These are phyloP conservation scores for Calameuta idolon DNA, from an alignment of 2,888 invertebrate genomes.

Conservation along the genomic window DNA sequence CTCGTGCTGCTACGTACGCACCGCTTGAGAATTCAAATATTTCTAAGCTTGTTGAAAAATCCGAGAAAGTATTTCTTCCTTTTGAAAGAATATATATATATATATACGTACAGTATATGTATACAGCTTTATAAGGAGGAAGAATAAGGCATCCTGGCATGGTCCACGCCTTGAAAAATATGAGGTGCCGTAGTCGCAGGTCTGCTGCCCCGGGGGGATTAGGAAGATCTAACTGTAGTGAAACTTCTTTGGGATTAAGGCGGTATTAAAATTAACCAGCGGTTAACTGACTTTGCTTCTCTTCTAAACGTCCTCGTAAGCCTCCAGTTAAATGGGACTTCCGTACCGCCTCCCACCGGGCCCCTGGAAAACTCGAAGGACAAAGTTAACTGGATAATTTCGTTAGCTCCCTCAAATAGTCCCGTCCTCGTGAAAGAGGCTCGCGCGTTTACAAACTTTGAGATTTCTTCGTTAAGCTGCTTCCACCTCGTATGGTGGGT, in stretches of 20 bases:
- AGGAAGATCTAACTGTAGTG: slow-evolving; percentile 41
- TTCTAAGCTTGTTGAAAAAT: background rate
- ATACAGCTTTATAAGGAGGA: no score
- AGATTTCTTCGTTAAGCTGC: slow-evolving; percentile 47
- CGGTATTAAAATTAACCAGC: slow-evolving; percentile 32
- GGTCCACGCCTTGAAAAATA: slow-evolving; percentile 3
- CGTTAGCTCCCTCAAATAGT: slow-evolving; percentile 37
- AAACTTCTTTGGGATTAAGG: slow-evolving; percentile 42
- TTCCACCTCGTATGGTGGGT: slow-evolving; percentile 27
- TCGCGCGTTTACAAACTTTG: slow-evolving; percentile 56
- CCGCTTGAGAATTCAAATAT: background rate
- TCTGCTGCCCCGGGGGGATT: slow-evolving; percentile 26
- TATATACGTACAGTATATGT: no score
- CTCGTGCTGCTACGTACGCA: background rate
- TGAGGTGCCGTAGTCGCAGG: background rate
- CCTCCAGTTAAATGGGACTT: background rate
- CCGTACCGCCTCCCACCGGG: slow-evolving; percentile 7
- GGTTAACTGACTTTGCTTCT: slow-evolving; percentile 13
- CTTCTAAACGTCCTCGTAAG: background rate
- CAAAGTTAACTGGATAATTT: slow-evolving; percentile 63
- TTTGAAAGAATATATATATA: background rate
- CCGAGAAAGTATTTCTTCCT: background rate
- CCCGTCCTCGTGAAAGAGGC: slow-evolving; percentile 24
- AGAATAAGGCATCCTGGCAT: background rate
- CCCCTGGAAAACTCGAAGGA: slow-evolving; percentile 29